Evolutionary conservation across 2,113 vertebrate genomes (phyloP).

Genomic region (Aphyosemion australe): DNA sequence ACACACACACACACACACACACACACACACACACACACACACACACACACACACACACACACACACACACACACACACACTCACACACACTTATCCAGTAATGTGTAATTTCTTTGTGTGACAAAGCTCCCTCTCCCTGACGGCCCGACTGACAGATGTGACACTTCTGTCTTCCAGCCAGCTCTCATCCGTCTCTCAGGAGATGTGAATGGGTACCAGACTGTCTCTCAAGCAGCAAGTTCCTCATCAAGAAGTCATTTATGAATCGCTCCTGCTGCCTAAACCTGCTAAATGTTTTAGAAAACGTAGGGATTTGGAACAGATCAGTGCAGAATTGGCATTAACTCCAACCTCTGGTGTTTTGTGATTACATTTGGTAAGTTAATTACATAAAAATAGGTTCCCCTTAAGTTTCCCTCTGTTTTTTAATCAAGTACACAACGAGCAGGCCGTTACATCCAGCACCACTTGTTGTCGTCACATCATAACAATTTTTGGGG

Average conservation of each 20-base stretch:
- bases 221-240: neutral
- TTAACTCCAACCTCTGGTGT: neutral
- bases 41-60: neutral
- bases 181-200: constrained; percentile 44
- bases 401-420: too few relatives aligned
- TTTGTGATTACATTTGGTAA: neutral
- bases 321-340: neutral
- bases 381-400: too few relatives aligned
- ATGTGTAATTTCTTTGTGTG: constrained; percentile 55
- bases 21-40: neutral
- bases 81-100: constrained; percentile 19
- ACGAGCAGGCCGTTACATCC: too few relatives aligned
- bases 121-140: constrained; percentile 44
- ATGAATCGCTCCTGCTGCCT: constrained; percentile 7
- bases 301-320: neutral
- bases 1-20: constrained; percentile 9
- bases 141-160: constrained; percentile 48
- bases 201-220: constrained; percentile 18
- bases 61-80: constrained; percentile 15
- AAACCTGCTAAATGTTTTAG: neutral
- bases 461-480: too few relatives aligned
- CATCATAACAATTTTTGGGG: too few relatives aligned
- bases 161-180: constrained; percentile 48
- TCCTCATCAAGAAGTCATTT: constrained; percentile 24
- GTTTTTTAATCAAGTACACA: too few relatives aligned